Percentiles rank a stretch among this genome's conserved stretches.
These are phyloP conservation scores for Struthidea cinerea DNA, from an alignment of 2,113 vertebrate species.

Conservation along the genomic window DNA sequence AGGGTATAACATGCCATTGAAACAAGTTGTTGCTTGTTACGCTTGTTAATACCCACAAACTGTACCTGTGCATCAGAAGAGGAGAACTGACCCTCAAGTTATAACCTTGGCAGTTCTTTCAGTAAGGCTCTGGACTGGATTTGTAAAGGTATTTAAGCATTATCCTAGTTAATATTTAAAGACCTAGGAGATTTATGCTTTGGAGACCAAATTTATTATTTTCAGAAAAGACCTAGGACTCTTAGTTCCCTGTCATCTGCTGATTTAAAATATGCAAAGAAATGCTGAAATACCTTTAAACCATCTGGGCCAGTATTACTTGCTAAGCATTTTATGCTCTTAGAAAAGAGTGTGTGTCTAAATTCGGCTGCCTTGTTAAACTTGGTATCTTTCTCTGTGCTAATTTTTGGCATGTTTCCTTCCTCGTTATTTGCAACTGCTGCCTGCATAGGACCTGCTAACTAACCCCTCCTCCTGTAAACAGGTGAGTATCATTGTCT, in stretches of 20 bases:
- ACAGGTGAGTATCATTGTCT: constrained; percentile 83
- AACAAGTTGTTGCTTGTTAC: neutral
- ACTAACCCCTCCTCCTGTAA: constrained; percentile 88
- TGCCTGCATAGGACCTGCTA: constrained; percentile 91
- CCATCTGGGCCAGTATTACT: neutral
- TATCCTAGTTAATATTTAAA: neutral
- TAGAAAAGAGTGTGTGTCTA: neutral
- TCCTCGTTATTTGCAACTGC: constrained; percentile 77
- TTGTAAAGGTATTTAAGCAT: constrained; percentile 51
- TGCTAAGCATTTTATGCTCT: constrained; percentile 18
- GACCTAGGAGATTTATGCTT: neutral
- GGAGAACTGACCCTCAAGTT: constrained; percentile 41
- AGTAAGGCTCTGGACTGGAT: neutral
- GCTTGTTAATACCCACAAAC: neutral
- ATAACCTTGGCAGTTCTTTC: constrained; percentile 9
- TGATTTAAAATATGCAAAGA: neutral
- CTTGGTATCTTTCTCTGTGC: constrained; percentile 66
- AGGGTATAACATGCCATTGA: neutral
- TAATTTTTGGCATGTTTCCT: constrained; percentile 85
- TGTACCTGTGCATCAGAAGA: neutral
- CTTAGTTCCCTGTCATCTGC: neutral
- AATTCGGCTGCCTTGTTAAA: constrained; percentile 50
- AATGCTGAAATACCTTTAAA: constrained; percentile 37
- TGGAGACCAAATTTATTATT: neutral
- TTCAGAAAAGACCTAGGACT: neutral